Conservation (phyloP, 1,140 invertebrate genomes). For the Macrobrachium nipponense region DNA sequence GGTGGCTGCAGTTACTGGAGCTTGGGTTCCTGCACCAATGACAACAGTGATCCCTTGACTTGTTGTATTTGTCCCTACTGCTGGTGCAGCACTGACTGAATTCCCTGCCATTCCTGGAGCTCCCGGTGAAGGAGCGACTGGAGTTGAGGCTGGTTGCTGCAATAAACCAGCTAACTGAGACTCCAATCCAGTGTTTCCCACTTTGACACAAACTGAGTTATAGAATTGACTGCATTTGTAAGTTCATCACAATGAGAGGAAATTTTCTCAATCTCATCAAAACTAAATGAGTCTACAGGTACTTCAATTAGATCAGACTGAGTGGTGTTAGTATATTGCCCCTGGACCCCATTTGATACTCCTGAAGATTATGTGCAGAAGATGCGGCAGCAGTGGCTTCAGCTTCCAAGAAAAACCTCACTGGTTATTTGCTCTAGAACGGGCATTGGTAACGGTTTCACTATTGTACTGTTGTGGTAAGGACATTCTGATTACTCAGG, state of each 20-base stretch:
- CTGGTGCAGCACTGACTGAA: constrained; percentile 34
- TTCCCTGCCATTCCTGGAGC: constrained; percentile 8
- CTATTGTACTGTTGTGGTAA: constrained; percentile 60
- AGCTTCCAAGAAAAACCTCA: constrained; percentile 50
- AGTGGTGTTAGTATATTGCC: constrained; percentile 51
- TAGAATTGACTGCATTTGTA: constrained; percentile 63
- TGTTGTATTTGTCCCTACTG: constrained; percentile 36
- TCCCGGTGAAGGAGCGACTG: constrained; percentile 43
- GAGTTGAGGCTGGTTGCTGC: constrained; percentile 51
- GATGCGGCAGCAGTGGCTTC: not conserved
- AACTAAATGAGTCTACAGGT: constrained; percentile 60
- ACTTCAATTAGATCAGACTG: constrained; percentile 63
- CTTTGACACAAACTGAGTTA: constrained; percentile 60
- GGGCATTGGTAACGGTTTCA: constrained; percentile 63
- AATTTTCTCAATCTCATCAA: constrained; percentile 60
- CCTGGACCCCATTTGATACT: constrained; percentile 43
- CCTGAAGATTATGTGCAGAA: constrained; percentile 47
- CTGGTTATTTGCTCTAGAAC: constrained; percentile 60
- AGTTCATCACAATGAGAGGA: constrained; percentile 63
- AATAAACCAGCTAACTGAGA: constrained; percentile 56
- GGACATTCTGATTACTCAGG: constrained; percentile 53
- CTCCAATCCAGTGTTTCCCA: constrained; percentile 53
- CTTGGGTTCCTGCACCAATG: constrained; percentile 50
- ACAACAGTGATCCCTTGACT: constrained; percentile 63
- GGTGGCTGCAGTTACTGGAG: constrained; percentile 30